Percentiles rank a stretch among this genome's conserved stretches.
These are phyloP conservation scores for Doryteuthis pealeii DNA, from an alignment of 1,140 invertebrate genomes.

Conservation along the genomic window DNA sequence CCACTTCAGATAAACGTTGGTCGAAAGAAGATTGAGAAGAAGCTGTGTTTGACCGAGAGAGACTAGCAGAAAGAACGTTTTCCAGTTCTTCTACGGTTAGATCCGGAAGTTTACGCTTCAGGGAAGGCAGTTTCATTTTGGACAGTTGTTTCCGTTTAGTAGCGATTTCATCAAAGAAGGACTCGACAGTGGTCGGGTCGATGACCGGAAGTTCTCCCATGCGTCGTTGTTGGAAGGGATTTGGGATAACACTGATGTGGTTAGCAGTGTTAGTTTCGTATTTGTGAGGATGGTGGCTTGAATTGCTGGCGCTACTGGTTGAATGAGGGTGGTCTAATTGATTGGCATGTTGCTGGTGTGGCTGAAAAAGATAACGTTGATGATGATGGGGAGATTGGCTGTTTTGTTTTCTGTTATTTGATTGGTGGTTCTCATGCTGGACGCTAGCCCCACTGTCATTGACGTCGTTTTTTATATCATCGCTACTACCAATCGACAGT, in stretches of 20 bases:
- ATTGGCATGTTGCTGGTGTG: neutral
- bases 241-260: too few species aligned
- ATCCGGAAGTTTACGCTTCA: slow-evolving; percentile 4
- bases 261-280: neutral
- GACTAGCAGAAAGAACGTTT: neutral
- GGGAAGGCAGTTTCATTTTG: neutral
- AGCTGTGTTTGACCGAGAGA: neutral
- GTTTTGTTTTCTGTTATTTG: slow-evolving; percentile 13
- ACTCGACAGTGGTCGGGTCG: slow-evolving; percentile 46
- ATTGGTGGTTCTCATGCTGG: too few species aligned
- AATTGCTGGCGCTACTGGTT: neutral
- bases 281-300: neutral
- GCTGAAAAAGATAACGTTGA: slow-evolving; percentile 9
- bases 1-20: too few species aligned
- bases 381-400: slow-evolving; percentile 24
- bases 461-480: too few species aligned
- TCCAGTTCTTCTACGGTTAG: neutral
- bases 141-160: neutral
- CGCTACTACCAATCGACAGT: too few species aligned
- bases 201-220: slow-evolving; percentile 47
- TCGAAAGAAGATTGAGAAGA: too few species aligned
- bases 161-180: slow-evolving; percentile 46
- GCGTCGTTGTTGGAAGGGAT: slow-evolving; percentile 2
- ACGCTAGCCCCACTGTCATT: too few species aligned
- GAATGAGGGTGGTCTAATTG: neutral